Conservation (phyloP, 2,888 invertebrate genomes). For the Diplolepis rosae region DNA sequence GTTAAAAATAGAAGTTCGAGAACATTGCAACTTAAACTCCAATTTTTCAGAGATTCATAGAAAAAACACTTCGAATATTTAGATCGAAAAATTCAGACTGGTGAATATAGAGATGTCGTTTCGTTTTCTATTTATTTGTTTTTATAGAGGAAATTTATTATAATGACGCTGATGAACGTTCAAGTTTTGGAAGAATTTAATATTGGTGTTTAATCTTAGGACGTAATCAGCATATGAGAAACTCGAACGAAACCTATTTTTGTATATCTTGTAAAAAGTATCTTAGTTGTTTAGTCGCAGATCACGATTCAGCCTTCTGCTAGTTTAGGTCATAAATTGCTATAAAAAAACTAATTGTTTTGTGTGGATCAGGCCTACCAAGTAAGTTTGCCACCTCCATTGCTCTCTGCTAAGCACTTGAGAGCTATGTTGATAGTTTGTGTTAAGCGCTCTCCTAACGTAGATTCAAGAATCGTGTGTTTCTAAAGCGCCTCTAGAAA, state of each 20-base stretch:
- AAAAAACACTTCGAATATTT: neutral
- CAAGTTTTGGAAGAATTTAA: neutral
- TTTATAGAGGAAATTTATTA: neutral
- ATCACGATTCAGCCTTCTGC: slow-evolving; percentile 9
- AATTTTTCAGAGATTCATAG: neutral
- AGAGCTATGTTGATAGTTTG: no score
- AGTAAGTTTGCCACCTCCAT: no score
- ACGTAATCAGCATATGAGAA: neutral
- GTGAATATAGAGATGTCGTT: neutral
- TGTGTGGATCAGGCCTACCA: no score
- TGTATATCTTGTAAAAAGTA: slow-evolving; percentile 60
- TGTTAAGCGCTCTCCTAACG: no score
- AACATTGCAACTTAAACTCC: neutral
- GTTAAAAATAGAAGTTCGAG: neutral
- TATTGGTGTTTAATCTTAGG: slow-evolving; percentile 11
- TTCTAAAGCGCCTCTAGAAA: no score
- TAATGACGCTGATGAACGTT: neutral
- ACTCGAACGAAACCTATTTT: slow-evolving; percentile 50
- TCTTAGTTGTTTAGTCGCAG: slow-evolving; percentile 39
- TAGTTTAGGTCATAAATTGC: neutral
- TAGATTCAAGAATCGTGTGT: no score
- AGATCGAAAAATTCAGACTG: neutral
- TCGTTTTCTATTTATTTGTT: neutral
- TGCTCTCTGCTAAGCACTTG: no score
- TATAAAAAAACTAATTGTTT: neutral